Percentiles rank a stretch among this genome's conserved stretches.
These are phyloP conservation scores for Bombus waltoni DNA, from an alignment of 1,140 invertebrate genomes.

Conservation along the genomic window DNA sequence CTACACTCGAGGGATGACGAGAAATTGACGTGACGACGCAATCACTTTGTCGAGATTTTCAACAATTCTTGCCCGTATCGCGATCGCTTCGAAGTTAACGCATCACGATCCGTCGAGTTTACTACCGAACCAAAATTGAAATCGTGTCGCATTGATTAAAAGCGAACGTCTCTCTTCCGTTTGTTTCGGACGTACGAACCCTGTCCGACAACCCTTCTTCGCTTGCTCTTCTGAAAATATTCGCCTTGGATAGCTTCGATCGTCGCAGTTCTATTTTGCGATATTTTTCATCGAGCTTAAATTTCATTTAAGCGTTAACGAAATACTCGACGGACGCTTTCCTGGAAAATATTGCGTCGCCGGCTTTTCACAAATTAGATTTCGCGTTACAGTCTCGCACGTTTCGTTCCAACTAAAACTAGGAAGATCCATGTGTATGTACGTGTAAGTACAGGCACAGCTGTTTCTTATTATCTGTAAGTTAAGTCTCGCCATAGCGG, in stretches of 20 bases:
- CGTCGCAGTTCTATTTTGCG: neutral
- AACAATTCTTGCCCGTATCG: neutral
- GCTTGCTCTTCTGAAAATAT: neutral
- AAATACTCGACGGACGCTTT: too few species aligned
- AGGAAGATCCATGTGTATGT: neutral
- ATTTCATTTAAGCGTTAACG: neutral
- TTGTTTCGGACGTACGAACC: neutral
- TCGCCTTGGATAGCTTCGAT: too few species aligned
- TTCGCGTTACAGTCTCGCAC: neutral
- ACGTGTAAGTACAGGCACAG: neutral
- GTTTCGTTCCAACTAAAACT: neutral
- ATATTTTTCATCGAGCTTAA: neutral
- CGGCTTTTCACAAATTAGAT: neutral
- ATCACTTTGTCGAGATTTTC: too few species aligned
- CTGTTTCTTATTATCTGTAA: conserved; percentile 41
- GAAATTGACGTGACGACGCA: neutral
- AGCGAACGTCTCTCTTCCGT: neutral
- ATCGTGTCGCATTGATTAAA: neutral
- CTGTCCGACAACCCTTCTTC: too few species aligned
- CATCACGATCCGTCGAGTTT: neutral
- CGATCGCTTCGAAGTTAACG: neutral
- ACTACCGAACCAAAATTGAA: neutral
- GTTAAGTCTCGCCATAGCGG: neutral
- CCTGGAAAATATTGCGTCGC: neutral
- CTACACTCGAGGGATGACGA: too few species aligned